Evolutionary conservation across 2,113 vertebrate genomes (phyloP).

Genomic region (Recurvirostra avosetta): DNA sequence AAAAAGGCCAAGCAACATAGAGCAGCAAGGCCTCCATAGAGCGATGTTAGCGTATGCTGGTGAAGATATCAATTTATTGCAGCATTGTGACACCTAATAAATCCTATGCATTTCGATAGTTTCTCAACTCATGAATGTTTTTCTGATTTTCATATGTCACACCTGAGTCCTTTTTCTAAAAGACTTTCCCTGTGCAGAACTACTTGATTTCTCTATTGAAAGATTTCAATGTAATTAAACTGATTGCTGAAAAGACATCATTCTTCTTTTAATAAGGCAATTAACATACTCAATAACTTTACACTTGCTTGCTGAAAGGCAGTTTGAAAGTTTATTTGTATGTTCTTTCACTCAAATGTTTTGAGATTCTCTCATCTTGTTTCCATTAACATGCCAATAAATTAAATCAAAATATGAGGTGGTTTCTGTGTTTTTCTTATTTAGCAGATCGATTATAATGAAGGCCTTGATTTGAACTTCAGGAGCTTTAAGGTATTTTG

Average conservation of each 20-base stretch:
- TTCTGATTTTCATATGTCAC: conserved; percentile 45
- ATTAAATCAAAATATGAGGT: conserved; percentile 40
- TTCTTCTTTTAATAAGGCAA: conserved; percentile 71
- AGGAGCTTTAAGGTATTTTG: not conserved
- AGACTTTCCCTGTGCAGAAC: conserved; percentile 16
- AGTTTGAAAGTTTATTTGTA: conserved; percentile 70
- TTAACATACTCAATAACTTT: conserved; percentile 68
- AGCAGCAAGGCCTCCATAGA: too few species aligned
- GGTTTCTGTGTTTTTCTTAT: not conserved
- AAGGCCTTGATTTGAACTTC: not conserved
- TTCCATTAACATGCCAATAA: conserved; percentile 6
- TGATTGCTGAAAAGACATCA: conserved; percentile 65
- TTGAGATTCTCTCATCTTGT: conserved; percentile 31
- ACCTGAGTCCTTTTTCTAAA: conserved; percentile 35
- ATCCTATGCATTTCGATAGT: not conserved
- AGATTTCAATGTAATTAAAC: conserved; percentile 61
- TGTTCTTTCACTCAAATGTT: conserved; percentile 47
- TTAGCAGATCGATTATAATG: not conserved
- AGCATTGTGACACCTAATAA: not conserved
- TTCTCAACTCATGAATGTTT: not conserved
- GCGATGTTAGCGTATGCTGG: not conserved
- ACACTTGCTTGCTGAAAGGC: conserved; percentile 51
- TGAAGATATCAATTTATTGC: not conserved
- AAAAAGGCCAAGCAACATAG: not conserved
- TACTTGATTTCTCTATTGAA: conserved; percentile 62